These are phyloP conservation scores for Diglossa cyanea DNA, from an alignment of 2,797 vertebrate genomes.

Conservation along the genomic window DNA sequence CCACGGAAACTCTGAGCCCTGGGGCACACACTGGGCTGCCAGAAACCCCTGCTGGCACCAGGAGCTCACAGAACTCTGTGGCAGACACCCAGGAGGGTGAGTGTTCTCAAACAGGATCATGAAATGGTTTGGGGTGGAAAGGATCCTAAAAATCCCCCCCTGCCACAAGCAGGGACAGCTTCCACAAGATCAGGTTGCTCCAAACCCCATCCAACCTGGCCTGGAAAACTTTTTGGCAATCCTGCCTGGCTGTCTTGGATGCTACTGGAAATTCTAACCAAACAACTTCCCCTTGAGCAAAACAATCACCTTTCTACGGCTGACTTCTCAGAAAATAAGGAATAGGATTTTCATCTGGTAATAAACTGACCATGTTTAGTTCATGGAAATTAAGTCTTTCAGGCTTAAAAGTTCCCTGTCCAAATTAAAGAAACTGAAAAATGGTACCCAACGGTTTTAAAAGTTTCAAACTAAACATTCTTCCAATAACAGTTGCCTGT, in stretches of 20 bases:
- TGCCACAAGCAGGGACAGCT: neutral
- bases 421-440: neutral
- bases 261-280: neutral
- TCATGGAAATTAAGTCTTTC: neutral
- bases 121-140: neutral
- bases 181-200: neutral
- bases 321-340: neutral
- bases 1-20: neutral
- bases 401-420: neutral
- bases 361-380: neutral
- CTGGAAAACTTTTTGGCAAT: neutral
- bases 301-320: neutral
- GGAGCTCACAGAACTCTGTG: neutral
- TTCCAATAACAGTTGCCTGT: neutral
- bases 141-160: neutral
- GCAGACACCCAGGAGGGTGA: neutral
- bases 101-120: fast-evolving
- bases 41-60: neutral
- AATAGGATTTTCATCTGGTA: neutral
- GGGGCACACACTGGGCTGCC: neutral
- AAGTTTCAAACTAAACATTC: neutral
- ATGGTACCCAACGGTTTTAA: neutral
- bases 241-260: neutral
- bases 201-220: neutral
- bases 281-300: neutral